Evolutionary conservation across 2,797 vertebrate species (phyloP).

Genomic region (Amblyopsis hoosieri): DNA sequence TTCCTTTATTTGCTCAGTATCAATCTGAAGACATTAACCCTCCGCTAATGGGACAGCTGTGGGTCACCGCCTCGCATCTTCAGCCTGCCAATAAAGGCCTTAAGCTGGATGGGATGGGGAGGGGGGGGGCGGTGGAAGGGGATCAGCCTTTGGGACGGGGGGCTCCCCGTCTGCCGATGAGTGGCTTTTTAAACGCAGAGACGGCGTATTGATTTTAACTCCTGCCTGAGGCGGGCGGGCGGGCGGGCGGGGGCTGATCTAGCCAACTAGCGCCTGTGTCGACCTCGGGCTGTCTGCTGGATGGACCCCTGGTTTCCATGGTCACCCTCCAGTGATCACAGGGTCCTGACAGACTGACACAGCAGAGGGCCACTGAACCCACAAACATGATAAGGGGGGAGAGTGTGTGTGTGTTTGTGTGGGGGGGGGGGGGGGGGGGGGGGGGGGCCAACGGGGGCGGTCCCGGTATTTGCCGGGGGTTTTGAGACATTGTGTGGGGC

Average conservation of each 20-base stretch:
- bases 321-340: slow-evolving; percentile 80
- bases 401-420: not conserved
- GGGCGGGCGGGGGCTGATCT: slow-evolving; percentile 10
- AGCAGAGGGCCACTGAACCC: slow-evolving; percentile 78
- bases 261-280: slow-evolving; percentile 39
- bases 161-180: slow-evolving; percentile 76
- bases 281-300: slow-evolving; percentile 40
- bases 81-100: slow-evolving; percentile 79
- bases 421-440: slow-evolving; percentile 56
- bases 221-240: slow-evolving; percentile 45
- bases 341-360: slow-evolving; percentile 78
- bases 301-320: slow-evolving; percentile 47
- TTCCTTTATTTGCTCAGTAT: slow-evolving; percentile 83
- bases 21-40: slow-evolving; percentile 82
- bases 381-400: slow-evolving; percentile 75
- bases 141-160: slow-evolving; percentile 77
- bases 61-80: slow-evolving; percentile 79
- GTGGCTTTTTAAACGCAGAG: slow-evolving; percentile 82
- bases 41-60: slow-evolving; percentile 84
- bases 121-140: slow-evolving; percentile 78
- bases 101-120: slow-evolving; percentile 81
- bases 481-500: no score
- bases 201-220: slow-evolving; percentile 82
- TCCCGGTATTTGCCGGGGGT: no score
- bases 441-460: no score